phyloP scores from a whole-genome alignment of 2,113 vertebrate species.

The Aphelocoma coerulescens region DNA sequence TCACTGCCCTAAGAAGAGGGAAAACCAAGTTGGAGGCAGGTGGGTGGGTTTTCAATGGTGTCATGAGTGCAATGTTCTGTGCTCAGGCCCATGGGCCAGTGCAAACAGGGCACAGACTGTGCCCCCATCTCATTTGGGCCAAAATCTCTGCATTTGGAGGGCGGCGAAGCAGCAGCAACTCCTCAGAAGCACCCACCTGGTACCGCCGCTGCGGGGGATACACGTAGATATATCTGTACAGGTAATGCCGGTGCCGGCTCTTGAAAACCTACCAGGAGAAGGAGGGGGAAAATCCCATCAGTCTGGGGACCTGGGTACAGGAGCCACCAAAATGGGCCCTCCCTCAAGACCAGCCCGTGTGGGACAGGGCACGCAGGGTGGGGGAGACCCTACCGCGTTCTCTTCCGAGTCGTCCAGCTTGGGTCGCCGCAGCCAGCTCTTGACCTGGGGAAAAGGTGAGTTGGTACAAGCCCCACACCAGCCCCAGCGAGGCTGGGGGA shows the following conservation, averaged over 20 bases:
- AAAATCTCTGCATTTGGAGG: neutral
- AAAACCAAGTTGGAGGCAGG: neutral
- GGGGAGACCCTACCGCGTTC: constrained; percentile 61
- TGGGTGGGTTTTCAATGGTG: neutral
- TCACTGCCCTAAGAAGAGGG: constrained; percentile 67
- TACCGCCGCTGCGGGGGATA: constrained; percentile 51
- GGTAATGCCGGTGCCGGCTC: constrained; percentile 59
- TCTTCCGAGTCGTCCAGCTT: constrained; percentile 66
- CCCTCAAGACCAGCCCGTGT: fast-evolving
- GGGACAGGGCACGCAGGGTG: fast-evolving
- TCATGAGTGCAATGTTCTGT: fast-evolving
- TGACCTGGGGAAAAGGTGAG: constrained; percentile 58
- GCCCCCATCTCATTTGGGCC: neutral
- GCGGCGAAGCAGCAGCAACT: fast-evolving
- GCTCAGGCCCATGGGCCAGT: neutral
- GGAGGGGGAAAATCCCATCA: neutral
- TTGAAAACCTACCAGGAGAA: constrained; percentile 68
- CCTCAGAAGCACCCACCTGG: constrained; percentile 39
- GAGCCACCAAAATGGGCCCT: fast-evolving
- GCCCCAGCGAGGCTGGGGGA: fast-evolving
- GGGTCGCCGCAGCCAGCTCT: constrained; percentile 61
- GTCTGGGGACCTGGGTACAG: neutral
- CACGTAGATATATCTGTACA: constrained; percentile 64
- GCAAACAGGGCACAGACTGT: fast-evolving
- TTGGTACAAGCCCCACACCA: neutral